Percentiles rank a stretch among this genome's conserved stretches.
These are phyloP conservation scores for Rhadina sibilatrix DNA, from an alignment of 2,113 vertebrate species.

Conservation along the genomic window DNA sequence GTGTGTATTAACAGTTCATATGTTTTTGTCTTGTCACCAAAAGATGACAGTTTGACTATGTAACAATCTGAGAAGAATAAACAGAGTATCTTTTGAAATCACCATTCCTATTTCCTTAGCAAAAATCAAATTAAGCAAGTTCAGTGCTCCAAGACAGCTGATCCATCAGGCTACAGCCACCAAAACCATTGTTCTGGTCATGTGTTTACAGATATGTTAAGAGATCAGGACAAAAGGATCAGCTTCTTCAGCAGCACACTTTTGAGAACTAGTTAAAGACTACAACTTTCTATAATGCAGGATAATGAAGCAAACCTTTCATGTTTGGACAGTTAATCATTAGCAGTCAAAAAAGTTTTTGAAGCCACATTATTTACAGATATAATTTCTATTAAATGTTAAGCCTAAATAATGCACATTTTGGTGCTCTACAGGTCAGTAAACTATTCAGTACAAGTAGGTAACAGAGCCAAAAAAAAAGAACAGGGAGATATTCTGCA, in stretches of 20 bases:
- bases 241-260: background rate
- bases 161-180: background rate
- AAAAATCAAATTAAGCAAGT: background rate
- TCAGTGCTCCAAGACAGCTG: background rate
- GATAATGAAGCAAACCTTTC: background rate
- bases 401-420: background rate
- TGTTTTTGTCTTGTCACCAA: background rate
- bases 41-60: background rate
- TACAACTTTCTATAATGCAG: background rate
- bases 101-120: background rate
- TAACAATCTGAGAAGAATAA: background rate
- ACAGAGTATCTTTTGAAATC: background rate
- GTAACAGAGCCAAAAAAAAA: background rate
- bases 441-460: background rate
- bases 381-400: background rate
- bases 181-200: background rate
- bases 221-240: background rate
- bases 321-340: background rate
- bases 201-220: accelerated
- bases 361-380: background rate
- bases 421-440: background rate
- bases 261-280: background rate
- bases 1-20: background rate
- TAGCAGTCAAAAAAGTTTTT: background rate
- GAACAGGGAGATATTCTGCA: background rate